A percentile compares a stretch with the other conserved stretches of the same genome.
phyloP scores from a whole-genome alignment of 2,797 vertebrate genomes.

The Sebastes diaconus region DNA sequence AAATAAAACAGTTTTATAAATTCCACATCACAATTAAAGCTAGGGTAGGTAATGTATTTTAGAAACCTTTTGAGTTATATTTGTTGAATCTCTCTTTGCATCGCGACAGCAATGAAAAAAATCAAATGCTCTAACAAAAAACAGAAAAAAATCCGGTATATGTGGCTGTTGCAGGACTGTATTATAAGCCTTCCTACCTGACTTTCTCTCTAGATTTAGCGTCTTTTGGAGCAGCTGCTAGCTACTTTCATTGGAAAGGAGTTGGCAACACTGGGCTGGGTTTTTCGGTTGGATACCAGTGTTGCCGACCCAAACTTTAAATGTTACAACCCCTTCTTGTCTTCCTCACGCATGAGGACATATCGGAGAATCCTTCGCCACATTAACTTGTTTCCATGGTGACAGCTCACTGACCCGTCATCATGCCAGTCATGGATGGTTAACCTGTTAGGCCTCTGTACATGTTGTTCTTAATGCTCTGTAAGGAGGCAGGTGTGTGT shows the following conservation, averaged over 20 bases:
- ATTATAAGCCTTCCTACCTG: neutral
- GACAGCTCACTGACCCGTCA: constrained; percentile 37
- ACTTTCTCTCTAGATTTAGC: neutral
- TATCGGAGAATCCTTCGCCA: neutral
- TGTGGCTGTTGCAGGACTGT: neutral
- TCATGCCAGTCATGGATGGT: constrained; percentile 19
- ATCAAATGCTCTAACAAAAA: neutral
- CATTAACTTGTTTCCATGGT: constrained; percentile 45
- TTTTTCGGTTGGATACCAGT: neutral
- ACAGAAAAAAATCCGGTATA: neutral
- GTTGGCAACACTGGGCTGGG: neutral
- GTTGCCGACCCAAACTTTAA: neutral
- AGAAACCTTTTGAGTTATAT: neutral
- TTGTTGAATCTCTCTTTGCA: neutral
- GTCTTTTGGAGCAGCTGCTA: neutral
- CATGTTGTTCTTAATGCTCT: constrained; percentile 17
- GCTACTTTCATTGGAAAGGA: neutral
- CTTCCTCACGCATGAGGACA: neutral
- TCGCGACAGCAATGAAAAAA: neutral
- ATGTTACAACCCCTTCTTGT: neutral
- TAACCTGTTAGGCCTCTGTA: constrained; percentile 31
- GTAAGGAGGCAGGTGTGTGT: constrained; percentile 30
- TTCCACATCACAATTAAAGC: neutral
- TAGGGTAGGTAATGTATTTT: neutral
- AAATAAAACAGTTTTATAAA: neutral